Conservation (phyloP, 2,888 invertebrate species). For the Drosophila tripunctata region DNA sequence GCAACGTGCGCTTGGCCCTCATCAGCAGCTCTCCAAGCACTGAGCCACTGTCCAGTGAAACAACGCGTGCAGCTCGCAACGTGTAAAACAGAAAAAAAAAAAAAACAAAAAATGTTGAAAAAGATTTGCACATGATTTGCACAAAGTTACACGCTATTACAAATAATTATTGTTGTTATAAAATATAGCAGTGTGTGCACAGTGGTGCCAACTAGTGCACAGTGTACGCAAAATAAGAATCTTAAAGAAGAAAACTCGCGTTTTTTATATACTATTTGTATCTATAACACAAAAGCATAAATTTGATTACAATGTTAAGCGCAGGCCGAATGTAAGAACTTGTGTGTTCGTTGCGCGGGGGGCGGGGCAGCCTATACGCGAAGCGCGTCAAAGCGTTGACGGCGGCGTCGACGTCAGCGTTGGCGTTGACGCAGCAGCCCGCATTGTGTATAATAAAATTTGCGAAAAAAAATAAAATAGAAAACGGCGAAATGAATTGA, state of each 20-base stretch:
- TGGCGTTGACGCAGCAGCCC: conserved; percentile 42
- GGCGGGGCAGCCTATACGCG: conserved; percentile 42
- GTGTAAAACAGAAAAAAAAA: conserved; percentile 34
- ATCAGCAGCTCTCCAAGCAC: conserved; percentile 30
- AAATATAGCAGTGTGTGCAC: too few species aligned
- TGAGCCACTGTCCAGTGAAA: conserved; percentile 26
- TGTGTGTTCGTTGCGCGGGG: too few species aligned
- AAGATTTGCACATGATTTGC: conserved; percentile 10
- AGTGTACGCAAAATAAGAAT: neutral
- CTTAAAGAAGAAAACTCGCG: too few species aligned
- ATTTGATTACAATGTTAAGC: conserved; percentile 60
- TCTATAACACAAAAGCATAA: conserved; percentile 59
- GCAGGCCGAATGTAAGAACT: conserved; percentile 52
- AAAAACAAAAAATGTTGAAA: conserved; percentile 26
- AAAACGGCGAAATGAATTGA: conserved; percentile 46
- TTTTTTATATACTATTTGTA: conserved; percentile 45
- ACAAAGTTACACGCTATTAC: conserved; percentile 8
- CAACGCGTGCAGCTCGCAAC: conserved; percentile 56
- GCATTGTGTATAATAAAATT: conserved; percentile 77
- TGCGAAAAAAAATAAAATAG: conserved; percentile 48
- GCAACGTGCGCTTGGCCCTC: conserved; percentile 72
- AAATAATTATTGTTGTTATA: conserved; percentile 12
- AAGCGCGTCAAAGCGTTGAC: conserved; percentile 62
- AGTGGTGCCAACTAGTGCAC: too few species aligned
- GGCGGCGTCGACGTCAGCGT: conserved; percentile 32